These are phyloP conservation scores for Coleophora deauratella DNA, from an alignment of 2,888 invertebrate genomes.

Conservation along the genomic window DNA sequence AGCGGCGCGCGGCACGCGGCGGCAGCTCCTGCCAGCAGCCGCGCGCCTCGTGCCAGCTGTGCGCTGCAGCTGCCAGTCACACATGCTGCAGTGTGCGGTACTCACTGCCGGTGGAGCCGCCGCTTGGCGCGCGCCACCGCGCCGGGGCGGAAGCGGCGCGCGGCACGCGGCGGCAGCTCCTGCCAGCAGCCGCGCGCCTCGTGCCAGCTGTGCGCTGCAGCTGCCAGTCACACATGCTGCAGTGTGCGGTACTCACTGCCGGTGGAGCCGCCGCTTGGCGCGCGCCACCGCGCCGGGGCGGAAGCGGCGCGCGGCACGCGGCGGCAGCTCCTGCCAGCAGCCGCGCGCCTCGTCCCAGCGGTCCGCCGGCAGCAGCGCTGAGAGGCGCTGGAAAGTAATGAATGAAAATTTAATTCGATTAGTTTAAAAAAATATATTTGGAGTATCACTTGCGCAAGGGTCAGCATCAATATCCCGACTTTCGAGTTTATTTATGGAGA, in stretches of 20 bases:
- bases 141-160: too few species aligned
- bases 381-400: too few species aligned
- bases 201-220: constrained; percentile 63
- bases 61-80: constrained; percentile 37
- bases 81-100: constrained; percentile 23
- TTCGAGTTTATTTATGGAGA: too few species aligned
- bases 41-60: constrained; percentile 71
- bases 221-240: constrained; percentile 28
- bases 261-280: not conserved
- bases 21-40: constrained; percentile 71
- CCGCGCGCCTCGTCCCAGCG: constrained; percentile 72
- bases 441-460: too few species aligned
- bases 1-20: too few species aligned
- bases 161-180: too few species aligned
- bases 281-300: not conserved
- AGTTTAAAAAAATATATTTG: too few species aligned
- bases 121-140: not conserved
- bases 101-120: constrained; percentile 3
- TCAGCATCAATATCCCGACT: too few species aligned
- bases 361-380: constrained; percentile 43
- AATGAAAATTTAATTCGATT: too few species aligned
- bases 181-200: constrained; percentile 75
- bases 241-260: constrained; percentile 3
- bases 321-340: constrained; percentile 70
- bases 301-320: too few species aligned